These are phyloP conservation scores for Sphaeramia orbicularis DNA, from an alignment of 2,797 vertebrate species.

Conservation along the genomic window DNA sequence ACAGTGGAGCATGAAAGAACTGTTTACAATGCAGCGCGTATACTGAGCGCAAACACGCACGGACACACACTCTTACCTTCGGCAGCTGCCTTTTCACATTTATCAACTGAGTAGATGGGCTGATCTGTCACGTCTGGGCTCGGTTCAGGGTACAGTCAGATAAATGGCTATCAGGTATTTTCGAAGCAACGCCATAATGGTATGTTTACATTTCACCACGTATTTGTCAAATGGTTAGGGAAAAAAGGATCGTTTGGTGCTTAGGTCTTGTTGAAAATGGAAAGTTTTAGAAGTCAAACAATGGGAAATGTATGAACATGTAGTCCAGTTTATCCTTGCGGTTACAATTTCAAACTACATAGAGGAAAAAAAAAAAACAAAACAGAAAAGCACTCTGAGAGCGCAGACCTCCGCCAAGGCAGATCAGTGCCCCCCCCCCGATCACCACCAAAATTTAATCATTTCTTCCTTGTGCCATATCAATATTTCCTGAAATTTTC, in stretches of 20 bases:
- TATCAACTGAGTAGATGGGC: conserved; percentile 24
- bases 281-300: conserved; percentile 8
- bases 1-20: conserved; percentile 32
- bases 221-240: conserved; percentile 8
- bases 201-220: conserved; percentile 12
- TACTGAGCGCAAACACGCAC: conserved; percentile 2
- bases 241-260: conserved; percentile 9
- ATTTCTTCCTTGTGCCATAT: too few relatives aligned
- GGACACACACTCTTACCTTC: conserved; percentile 38
- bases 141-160: conserved; percentile 32
- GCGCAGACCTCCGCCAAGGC: too few relatives aligned
- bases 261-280: conserved; percentile 16
- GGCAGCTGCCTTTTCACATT: conserved; percentile 53
- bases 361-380: not conserved
- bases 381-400: too few relatives aligned
- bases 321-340: not conserved
- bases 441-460: too few relatives aligned
- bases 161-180: conserved; percentile 29
- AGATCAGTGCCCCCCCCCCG: too few relatives aligned
- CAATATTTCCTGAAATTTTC: too few relatives aligned
- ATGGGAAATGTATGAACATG: not conserved
- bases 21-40: conserved; percentile 12
- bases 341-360: too few relatives aligned
- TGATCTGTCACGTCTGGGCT: conserved; percentile 40
- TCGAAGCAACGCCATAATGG: not conserved